A percentile compares a stretch with the other conserved stretches of the same genome.
Conservation (phyloP, 2,888 invertebrate genomes). For the Drosophila diplacantha region DNA sequence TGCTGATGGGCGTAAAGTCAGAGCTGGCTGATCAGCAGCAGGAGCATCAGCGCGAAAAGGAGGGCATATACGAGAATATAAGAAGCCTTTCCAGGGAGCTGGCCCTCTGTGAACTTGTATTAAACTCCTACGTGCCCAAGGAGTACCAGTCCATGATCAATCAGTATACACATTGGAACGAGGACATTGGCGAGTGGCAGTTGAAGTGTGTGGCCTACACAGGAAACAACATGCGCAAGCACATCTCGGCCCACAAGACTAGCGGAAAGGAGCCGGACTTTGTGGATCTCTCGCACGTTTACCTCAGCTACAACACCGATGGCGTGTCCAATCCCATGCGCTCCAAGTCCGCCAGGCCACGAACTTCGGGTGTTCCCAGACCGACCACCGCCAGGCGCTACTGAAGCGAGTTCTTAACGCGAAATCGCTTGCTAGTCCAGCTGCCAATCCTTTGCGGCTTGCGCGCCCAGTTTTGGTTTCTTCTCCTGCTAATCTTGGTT, state of each 20-base stretch:
- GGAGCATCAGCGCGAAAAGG: slow-evolving; percentile 98
- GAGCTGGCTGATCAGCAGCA: slow-evolving; percentile 92
- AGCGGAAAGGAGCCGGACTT: slow-evolving; percentile 79
- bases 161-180: slow-evolving; percentile 96
- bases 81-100: slow-evolving; percentile 93
- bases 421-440: slow-evolving; percentile 20
- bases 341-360: slow-evolving; percentile 79
- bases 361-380: slow-evolving; percentile 79
- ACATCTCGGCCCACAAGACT: slow-evolving; percentile 77
- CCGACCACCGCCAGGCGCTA: slow-evolving; percentile 79
- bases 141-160: slow-evolving; percentile 95
- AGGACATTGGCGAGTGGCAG: slow-evolving; percentile 99
- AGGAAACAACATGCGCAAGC: slow-evolving; percentile 97
- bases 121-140: slow-evolving; percentile 95
- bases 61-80: slow-evolving; percentile 95
- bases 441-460: slow-evolving; percentile 36
- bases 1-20: slow-evolving; percentile 90
- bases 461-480: slow-evolving; percentile 61
- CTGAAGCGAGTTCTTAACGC: slow-evolving; percentile 46
- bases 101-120: slow-evolving; percentile 91
- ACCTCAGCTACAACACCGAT: slow-evolving; percentile 82
- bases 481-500: slow-evolving; percentile 51
- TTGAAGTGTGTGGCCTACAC: slow-evolving; percentile 98
- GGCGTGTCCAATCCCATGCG: slow-evolving; percentile 80
- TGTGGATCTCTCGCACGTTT: slow-evolving; percentile 83